A percentile compares a stretch with the other conserved stretches of the same genome.
phyloP scores from a whole-genome alignment of 2,797 vertebrate species.

The Lepus oiostolus region DNA sequence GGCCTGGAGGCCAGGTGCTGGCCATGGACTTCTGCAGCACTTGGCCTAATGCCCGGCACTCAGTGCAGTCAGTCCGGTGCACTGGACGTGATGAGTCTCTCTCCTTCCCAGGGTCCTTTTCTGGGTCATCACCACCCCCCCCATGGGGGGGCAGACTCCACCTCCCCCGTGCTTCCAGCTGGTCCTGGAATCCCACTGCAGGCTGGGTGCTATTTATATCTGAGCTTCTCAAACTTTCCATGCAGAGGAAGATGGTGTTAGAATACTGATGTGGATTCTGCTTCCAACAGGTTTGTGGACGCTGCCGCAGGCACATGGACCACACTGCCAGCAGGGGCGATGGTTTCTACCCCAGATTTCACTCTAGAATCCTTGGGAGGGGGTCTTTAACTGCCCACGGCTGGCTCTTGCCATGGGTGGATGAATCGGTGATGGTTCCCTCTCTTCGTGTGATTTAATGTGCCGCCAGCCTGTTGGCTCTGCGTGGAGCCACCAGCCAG shows the following conservation, averaged over 20 bases:
- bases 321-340: neutral
- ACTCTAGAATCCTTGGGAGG: neutral
- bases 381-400: neutral
- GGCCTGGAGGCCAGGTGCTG: neutral
- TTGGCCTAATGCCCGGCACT: neutral
- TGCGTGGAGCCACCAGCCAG: neutral
- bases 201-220: neutral
- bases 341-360: neutral
- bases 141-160: neutral
- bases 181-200: neutral
- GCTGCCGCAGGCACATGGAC: neutral
- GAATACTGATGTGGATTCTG: neutral
- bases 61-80: neutral
- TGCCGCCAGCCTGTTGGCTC: neutral
- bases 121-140: neutral
- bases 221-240: neutral
- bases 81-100: neutral
- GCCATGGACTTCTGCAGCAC: neutral
- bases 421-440: accelerated
- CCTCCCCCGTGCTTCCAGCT: neutral
- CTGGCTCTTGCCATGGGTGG: neutral
- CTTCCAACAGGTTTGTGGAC: neutral
- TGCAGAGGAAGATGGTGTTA: neutral
- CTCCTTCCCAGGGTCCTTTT: neutral
- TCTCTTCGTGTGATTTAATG: neutral